Evolutionary conservation across 2,888 invertebrate species (phyloP), one percentile per base, ranked within the genome.

Genomic region (Auanema freiburgensis): DNA sequence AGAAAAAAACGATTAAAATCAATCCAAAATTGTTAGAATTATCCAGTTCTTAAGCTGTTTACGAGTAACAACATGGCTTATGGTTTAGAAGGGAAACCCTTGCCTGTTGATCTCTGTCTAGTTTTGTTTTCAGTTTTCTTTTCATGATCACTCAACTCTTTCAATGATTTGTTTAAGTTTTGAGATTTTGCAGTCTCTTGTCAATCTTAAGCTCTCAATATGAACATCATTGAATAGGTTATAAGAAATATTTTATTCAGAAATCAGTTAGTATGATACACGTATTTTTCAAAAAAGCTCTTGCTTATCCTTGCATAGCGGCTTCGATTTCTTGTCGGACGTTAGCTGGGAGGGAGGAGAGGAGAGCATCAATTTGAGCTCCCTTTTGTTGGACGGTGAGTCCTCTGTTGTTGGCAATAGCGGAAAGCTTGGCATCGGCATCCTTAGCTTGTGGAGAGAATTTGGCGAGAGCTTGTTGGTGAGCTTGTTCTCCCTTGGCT

Each of bases 391-490:
- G 59, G 23, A 74, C 70, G 18, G 77, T 66, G 50, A 80, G 68
- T 21, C 61, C 46, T 14, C 57, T 51, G 66, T 79, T 79, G 67
- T 74, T 71, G 59, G 80, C 72, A 62, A 80, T 77, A 61, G 74
- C 71, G 57, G 72, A 70, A 33, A 79, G 70, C 57, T 79, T 77
- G 54, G 72, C 66, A 43, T 72, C 72, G 62, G 72, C 72, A 18
- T 54, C 63, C 25, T 60, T 73, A 60, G 81, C 81, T 41, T 70
- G 78, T 53, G 79, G 72, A 8, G 76, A 76, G 74, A 81, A 79
- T 25, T 58, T 61, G 59, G 73, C 70, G 46, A 81, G 53, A 50
- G 77, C 78, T 18, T 69, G 71, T 16, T 70, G 46, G 58, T 81
- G 81, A 33, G 79, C 79, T 14, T 66, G 66, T 63, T 81, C 77